A percentile compares a stretch with the other conserved stretches of the same genome.
phyloP scores from a whole-genome alignment of 2,113 vertebrate genomes.

The Casuarius casuarius region DNA sequence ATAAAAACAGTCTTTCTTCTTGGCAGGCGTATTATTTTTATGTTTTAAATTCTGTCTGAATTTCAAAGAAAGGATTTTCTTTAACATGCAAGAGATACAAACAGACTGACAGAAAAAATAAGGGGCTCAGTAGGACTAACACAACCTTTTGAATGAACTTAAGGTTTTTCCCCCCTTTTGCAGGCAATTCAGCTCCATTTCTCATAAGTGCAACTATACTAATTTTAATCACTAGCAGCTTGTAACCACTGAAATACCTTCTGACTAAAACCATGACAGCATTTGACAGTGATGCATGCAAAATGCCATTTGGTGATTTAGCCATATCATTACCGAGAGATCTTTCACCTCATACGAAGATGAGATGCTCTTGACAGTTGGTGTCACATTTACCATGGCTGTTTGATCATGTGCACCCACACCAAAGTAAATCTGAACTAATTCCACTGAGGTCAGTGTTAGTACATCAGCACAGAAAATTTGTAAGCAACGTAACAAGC shows the following conservation, averaged over 20 bases:
- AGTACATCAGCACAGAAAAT: not conserved
- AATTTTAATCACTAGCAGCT: slow-evolving; percentile 20
- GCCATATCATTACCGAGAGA: not conserved
- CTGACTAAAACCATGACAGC: not conserved
- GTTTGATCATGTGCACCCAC: not conserved
- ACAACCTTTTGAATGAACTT: not conserved
- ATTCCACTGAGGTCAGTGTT: not conserved
- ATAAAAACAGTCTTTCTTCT: not conserved
- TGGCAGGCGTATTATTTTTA: not conserved
- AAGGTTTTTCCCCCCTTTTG: not conserved
- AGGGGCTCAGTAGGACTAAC: not conserved
- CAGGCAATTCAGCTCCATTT: not conserved
- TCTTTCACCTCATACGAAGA: not conserved
- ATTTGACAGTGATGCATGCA: slow-evolving; percentile 23
- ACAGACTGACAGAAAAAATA: not conserved
- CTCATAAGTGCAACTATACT: not conserved
- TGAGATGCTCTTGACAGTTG: not conserved
- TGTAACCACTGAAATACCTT: not conserved
- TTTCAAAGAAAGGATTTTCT: not conserved
- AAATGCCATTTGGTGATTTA: slow-evolving; percentile 17
- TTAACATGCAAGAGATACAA: not conserved
- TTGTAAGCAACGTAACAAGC: not conserved
- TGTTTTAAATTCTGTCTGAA: not conserved
- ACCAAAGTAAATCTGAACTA: not conserved
- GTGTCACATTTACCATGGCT: not conserved